A percentile compares a stretch with the other conserved stretches of the same genome.
Conservation (phyloP, 2,888 invertebrate species). For the Baronia brevicornis region DNA sequence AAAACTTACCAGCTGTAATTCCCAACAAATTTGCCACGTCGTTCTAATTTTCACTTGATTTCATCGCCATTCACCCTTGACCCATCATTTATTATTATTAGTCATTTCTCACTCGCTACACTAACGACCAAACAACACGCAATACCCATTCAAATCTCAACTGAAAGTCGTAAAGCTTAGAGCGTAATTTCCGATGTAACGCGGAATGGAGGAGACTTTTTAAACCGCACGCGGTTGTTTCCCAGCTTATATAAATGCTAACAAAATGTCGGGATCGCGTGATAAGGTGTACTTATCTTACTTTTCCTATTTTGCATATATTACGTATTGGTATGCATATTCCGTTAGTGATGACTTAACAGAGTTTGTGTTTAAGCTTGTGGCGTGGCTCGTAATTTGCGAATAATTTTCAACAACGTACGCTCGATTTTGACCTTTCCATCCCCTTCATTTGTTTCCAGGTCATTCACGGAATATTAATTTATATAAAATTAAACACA, state of each 20-base stretch:
- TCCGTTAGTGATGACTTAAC: slow-evolving; percentile 11
- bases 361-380: slow-evolving; percentile 11
- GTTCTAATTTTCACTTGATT: slow-evolving; percentile 45
- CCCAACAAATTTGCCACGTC: slow-evolving; percentile 17
- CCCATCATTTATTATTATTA: slow-evolving; percentile 62
- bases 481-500: too few relatives aligned
- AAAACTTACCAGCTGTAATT: slow-evolving; percentile 17
- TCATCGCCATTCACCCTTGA: slow-evolving; percentile 54
- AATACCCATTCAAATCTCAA: slow-evolving; percentile 3
- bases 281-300: slow-evolving; percentile 59
- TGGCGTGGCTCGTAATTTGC: slow-evolving; percentile 11
- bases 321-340: slow-evolving; percentile 31
- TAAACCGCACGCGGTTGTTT: slow-evolving; percentile 24
- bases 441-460: too few relatives aligned
- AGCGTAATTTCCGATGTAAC: slow-evolving; percentile 5
- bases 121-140: background rate
- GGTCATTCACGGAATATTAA: too few relatives aligned
- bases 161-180: background rate
- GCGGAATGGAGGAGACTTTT: slow-evolving; percentile 27
- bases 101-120: slow-evolving; percentile 26
- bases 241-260: slow-evolving; percentile 41
- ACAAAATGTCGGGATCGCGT: slow-evolving; percentile 71
- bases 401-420: too few relatives aligned
- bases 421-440: too few relatives aligned
- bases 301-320: slow-evolving; percentile 69